Conservation (phyloP, 2,113 vertebrate species). For the Todiramphus saurophagus region DNA sequence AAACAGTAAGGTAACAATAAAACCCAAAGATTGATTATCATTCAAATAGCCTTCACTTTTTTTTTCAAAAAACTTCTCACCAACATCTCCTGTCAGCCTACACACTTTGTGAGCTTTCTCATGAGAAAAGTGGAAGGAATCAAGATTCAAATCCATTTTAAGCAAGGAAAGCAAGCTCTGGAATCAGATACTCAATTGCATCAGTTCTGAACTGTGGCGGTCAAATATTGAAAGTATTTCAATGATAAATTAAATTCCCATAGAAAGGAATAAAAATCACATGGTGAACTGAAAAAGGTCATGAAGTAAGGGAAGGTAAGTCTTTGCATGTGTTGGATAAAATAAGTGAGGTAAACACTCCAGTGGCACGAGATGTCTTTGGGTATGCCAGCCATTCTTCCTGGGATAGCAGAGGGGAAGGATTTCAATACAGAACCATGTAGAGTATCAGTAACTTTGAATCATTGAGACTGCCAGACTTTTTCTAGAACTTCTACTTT, state of each 20-base stretch:
- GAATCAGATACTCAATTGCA: not conserved
- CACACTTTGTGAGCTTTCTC: not conserved
- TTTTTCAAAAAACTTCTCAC: not conserved
- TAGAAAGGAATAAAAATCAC: not conserved
- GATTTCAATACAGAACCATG: not conserved
- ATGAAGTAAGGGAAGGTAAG: not conserved
- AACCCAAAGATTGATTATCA: not conserved
- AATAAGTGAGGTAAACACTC: not conserved
- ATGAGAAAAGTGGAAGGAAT: not conserved
- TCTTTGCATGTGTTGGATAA: not conserved
- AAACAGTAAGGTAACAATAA: not conserved
- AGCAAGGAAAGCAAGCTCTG: not conserved
- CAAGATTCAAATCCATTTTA: constrained; percentile 18
- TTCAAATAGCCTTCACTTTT: not conserved
- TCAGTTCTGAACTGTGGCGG: not conserved
- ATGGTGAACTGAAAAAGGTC: not conserved
- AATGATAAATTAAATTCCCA: not conserved
- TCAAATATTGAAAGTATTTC: not conserved
- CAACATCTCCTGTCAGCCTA: not conserved
- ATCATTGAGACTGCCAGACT: not conserved
- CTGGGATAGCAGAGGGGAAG: not conserved
- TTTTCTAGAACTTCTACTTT: not conserved
- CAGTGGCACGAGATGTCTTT: not conserved
- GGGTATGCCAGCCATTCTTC: not conserved
- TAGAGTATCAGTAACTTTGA: not conserved